A percentile compares a stretch with the other conserved stretches of the same genome.
Conservation (phyloP, 64 coral and sea anemone species). For the Catalaphyllia jardinei region DNA sequence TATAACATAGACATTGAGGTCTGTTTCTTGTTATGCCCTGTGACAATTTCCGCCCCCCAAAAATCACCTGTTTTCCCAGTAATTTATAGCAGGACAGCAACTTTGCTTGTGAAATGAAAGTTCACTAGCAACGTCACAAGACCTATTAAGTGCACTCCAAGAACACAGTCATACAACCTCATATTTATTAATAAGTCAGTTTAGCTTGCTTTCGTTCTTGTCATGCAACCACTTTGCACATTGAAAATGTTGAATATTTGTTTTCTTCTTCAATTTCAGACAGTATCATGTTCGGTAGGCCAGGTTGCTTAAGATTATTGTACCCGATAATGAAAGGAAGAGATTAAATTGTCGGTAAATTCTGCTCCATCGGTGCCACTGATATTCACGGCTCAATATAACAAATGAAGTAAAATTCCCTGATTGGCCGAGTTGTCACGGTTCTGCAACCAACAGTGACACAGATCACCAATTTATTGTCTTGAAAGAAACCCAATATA, state of each 20-base stretch:
- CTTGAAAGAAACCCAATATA: constrained; percentile 7
- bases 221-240: constrained; percentile 27
- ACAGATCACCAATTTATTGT: background rate
- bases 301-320: background rate
- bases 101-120: constrained; percentile 16
- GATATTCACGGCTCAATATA: constrained; percentile 28
- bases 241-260: background rate
- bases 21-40: background rate
- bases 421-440: constrained; percentile 16
- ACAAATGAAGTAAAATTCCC: background rate
- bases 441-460: constrained; percentile 21
- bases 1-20: background rate
- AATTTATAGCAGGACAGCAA: background rate
- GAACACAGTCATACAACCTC: background rate
- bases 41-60: background rate
- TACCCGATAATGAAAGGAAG: background rate
- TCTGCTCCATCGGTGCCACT: background rate
- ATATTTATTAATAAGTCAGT: constrained; percentile 47
- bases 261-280: background rate
- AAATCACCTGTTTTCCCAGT: constrained; percentile 7
- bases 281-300: background rate
- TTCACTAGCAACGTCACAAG: constrained; percentile 8
- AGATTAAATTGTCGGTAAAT: background rate
- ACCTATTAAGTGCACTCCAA: constrained; percentile 21
- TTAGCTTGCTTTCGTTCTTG: background rate